These are phyloP conservation scores for Ceratosolen solmsi DNA, from an alignment of 1,140 invertebrate genomes.

Conservation along the genomic window DNA sequence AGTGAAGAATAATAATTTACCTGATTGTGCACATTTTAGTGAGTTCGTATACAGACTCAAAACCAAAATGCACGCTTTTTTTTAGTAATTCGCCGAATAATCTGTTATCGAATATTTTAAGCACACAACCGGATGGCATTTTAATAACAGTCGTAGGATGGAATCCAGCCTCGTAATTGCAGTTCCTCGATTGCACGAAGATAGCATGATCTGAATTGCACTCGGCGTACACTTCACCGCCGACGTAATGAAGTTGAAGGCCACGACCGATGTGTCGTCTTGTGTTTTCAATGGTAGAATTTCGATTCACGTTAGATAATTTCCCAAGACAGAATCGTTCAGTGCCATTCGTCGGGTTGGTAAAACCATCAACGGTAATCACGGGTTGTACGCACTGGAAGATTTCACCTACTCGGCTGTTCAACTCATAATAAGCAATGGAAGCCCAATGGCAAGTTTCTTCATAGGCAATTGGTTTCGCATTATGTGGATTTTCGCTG, in stretches of 20 bases:
- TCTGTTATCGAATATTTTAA: slow-evolving; percentile 98
- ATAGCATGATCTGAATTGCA: slow-evolving; percentile 94
- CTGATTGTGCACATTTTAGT: slow-evolving; percentile 98
- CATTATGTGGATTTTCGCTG: slow-evolving; percentile 54
- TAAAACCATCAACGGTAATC: slow-evolving; percentile 95
- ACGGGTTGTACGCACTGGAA: slow-evolving; percentile 92
- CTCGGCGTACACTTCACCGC: slow-evolving; percentile 97
- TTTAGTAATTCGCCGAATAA: slow-evolving; percentile 93
- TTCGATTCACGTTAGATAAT: slow-evolving; percentile 95
- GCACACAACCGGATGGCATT: slow-evolving; percentile 90
- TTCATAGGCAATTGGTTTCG: slow-evolving; percentile 87
- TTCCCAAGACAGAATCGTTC: slow-evolving; percentile 95
- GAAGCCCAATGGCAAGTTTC: slow-evolving; percentile 95
- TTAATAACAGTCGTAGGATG: slow-evolving; percentile 96
- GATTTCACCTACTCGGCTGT: slow-evolving; percentile 94
- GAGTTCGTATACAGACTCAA: slow-evolving; percentile 95
- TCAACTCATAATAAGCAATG: slow-evolving; percentile 96
- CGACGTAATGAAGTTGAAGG: slow-evolving; percentile 96
- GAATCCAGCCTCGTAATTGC: slow-evolving; percentile 95
- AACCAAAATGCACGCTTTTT: slow-evolving; percentile 93
- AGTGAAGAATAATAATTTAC: no score
- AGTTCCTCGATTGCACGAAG: slow-evolving; percentile 96
- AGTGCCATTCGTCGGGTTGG: slow-evolving; percentile 93
- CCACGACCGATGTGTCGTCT: slow-evolving; percentile 96
- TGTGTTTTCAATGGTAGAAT: slow-evolving; percentile 97